phyloP scores from a whole-genome alignment of 2,888 invertebrate genomes.

The Chrysotoxum bicinctum region DNA sequence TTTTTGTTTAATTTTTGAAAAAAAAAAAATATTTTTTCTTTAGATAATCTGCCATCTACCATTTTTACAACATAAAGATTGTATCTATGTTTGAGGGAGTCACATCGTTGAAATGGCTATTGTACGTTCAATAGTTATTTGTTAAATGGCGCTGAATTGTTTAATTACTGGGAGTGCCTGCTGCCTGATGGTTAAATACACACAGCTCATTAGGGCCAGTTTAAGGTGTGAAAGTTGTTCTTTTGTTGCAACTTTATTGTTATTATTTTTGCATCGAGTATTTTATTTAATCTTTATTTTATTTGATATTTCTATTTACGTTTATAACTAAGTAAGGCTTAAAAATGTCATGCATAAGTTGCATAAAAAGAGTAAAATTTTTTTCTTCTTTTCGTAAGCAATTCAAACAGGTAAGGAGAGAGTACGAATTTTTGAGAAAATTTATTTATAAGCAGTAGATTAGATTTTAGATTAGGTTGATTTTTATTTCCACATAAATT shows the following conservation, averaged over 20 bases:
- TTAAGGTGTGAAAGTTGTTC: slow-evolving; percentile 6
- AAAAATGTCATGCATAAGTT: too few relatives aligned
- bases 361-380: too few relatives aligned
- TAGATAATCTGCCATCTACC: slow-evolving; percentile 40
- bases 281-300: too few relatives aligned
- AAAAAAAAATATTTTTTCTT: slow-evolving; percentile 27
- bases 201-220: not conserved
- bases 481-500: too few relatives aligned
- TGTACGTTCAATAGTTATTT: not conserved
- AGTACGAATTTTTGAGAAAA: too few relatives aligned
- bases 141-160: not conserved
- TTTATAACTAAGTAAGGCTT: too few relatives aligned
- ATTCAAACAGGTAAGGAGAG: too few relatives aligned
- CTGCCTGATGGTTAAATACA: not conserved
- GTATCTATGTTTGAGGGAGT: not conserved
- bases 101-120: not conserved
- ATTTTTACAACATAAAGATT: slow-evolving; percentile 25
- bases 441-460: too few relatives aligned
- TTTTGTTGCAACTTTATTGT: not conserved
- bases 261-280: not conserved
- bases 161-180: not conserved
- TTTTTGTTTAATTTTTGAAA: slow-evolving; percentile 14
- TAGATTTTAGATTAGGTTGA: too few relatives aligned
- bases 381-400: too few relatives aligned
- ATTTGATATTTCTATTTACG: too few relatives aligned